Conservation (phyloP, 2,797 vertebrate genomes). For the Hylomyscus alleni region DNA sequence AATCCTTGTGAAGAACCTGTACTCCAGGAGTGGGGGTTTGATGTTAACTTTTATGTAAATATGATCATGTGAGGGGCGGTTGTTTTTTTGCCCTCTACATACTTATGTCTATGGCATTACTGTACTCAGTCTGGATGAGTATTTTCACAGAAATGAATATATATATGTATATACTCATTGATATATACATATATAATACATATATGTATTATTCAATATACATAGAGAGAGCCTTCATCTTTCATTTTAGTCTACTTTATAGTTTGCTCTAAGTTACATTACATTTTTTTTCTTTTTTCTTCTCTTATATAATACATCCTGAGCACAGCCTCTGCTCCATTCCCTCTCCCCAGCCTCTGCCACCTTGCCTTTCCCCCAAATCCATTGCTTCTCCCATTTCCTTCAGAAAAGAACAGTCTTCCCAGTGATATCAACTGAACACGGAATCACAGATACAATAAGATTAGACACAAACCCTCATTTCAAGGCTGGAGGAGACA, state of each 20-base stretch:
- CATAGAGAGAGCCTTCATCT: neutral
- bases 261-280: neutral
- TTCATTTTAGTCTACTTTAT: neutral
- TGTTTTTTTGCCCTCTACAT: neutral
- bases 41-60: neutral
- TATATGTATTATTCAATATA: too few species aligned
- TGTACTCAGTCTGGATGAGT: neutral
- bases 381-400: neutral
- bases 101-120: neutral
- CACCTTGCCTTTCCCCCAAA: neutral
- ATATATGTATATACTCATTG: too few species aligned
- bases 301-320: neutral
- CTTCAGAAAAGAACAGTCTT: neutral
- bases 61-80: neutral
- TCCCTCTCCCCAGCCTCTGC: too few species aligned
- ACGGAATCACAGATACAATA: neutral
- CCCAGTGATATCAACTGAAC: neutral
- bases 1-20: neutral
- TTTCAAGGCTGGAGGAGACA: neutral
- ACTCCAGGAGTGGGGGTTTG: neutral
- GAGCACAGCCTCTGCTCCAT: neutral
- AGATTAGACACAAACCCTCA: neutral
- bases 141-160: neutral
- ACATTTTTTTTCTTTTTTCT: neutral
- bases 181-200: too few species aligned